A percentile compares a stretch with the other conserved stretches of the same genome.
Evolutionary conservation across 2,797 vertebrate species (phyloP).

Genomic region (Myripristis jacobus): DNA sequence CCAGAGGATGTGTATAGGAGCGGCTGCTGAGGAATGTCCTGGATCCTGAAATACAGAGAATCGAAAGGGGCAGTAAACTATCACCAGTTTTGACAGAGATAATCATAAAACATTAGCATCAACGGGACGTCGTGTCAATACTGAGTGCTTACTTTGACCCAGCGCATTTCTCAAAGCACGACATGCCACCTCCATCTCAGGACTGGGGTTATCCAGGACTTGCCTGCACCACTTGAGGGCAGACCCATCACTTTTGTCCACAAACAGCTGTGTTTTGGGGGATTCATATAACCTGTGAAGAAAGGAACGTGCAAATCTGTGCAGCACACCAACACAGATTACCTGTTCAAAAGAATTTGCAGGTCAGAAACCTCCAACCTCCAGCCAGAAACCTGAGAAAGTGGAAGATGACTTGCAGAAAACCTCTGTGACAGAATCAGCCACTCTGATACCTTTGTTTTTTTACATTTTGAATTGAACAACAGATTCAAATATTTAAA

Average conservation of each 20-base stretch:
- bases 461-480: too few relatives aligned
- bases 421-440: too few relatives aligned
- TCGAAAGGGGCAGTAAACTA: neutral
- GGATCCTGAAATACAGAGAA: constrained; percentile 47
- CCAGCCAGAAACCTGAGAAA: too few relatives aligned
- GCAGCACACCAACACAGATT: neutral
- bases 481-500: too few relatives aligned
- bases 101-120: too few relatives aligned
- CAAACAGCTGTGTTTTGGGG: constrained; percentile 64
- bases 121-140: neutral
- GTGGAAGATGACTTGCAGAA: too few relatives aligned
- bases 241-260: constrained; percentile 65
- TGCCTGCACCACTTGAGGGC: constrained; percentile 86
- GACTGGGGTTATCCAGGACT: constrained; percentile 86
- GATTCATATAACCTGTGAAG: constrained; percentile 72
- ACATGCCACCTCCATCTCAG: constrained; percentile 84
- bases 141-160: constrained; percentile 78
- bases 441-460: too few relatives aligned
- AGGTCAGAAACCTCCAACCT: too few relatives aligned
- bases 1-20: constrained; percentile 44
- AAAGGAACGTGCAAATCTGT: neutral
- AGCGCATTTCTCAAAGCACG: constrained; percentile 78
- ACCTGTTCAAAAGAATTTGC: neutral
- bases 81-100: neutral
- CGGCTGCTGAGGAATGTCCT: constrained; percentile 9